Conservation (phyloP, 2,113 vertebrate genomes). For the Macrotis lagotis region DNA sequence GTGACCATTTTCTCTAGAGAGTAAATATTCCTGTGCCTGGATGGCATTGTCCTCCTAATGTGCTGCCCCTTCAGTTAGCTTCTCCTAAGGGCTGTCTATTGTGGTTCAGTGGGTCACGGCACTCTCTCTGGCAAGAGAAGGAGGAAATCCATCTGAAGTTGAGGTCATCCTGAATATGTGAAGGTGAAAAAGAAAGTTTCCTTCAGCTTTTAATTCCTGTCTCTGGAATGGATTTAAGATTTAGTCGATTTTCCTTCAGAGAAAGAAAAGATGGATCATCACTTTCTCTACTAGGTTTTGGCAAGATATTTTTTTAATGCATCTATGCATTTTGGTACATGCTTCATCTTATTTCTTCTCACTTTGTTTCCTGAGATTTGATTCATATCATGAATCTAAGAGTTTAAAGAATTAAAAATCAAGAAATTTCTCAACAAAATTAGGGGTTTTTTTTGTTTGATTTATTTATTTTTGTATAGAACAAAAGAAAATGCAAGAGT, state of each 20-base stretch:
- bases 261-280: not conserved
- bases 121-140: not conserved
- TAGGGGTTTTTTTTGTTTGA: not conserved
- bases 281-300: not conserved
- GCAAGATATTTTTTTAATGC: not conserved
- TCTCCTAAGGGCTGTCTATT: not conserved
- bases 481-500: not conserved
- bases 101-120: not conserved
- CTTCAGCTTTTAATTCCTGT: not conserved
- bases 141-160: not conserved
- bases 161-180: not conserved
- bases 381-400: not conserved
- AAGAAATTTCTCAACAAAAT: not conserved
- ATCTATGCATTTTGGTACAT: not conserved
- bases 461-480: not conserved
- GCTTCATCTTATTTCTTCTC: not conserved
- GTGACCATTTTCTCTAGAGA: constrained; percentile 4
- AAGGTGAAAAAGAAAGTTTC: not conserved
- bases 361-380: not conserved
- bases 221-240: not conserved
- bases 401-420: not conserved
- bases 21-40: not conserved
- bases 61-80: not conserved
- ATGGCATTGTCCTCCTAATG: not conserved
- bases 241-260: not conserved